Percentiles rank a stretch among this genome's conserved stretches.
Conservation (phyloP, 2,113 vertebrate genomes). For the Rana temporaria region DNA sequence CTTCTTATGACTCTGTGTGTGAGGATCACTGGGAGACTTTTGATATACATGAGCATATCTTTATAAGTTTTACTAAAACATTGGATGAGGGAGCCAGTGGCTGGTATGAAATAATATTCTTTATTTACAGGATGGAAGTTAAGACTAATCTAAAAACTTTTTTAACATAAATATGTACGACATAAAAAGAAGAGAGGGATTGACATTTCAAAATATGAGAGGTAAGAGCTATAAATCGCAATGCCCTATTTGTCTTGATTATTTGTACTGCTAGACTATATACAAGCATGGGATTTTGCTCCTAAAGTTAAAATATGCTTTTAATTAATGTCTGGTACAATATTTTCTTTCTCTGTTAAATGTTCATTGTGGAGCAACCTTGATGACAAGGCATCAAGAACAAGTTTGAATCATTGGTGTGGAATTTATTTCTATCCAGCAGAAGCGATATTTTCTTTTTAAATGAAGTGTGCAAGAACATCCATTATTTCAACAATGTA, state of each 20-base stretch:
- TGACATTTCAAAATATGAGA: no score
- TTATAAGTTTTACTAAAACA: no score
- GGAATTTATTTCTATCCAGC: background rate
- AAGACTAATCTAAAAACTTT: no score
- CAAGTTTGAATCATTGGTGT: background rate
- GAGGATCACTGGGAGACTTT: no score
- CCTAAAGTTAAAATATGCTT: background rate
- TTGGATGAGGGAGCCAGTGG: no score
- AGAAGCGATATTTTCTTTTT: background rate
- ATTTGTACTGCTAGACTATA: background rate
- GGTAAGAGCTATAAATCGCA: no score
- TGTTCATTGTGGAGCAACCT: background rate
- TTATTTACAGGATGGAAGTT: no score
- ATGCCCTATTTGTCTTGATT: background rate
- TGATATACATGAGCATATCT: no score
- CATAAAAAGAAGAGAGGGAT: no score
- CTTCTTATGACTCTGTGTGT: no score
- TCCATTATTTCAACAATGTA: background rate
- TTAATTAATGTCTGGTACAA: background rate
- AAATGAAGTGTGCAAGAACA: background rate
- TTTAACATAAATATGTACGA: no score
- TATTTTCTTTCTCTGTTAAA: background rate
- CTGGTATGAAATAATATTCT: no score
- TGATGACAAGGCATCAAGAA: background rate
- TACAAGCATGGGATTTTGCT: background rate